A percentile compares a stretch with the other conserved stretches of the same genome.
Evolutionary conservation across 2,797 vertebrate species (phyloP).

Genomic region (Picus viridis): DNA sequence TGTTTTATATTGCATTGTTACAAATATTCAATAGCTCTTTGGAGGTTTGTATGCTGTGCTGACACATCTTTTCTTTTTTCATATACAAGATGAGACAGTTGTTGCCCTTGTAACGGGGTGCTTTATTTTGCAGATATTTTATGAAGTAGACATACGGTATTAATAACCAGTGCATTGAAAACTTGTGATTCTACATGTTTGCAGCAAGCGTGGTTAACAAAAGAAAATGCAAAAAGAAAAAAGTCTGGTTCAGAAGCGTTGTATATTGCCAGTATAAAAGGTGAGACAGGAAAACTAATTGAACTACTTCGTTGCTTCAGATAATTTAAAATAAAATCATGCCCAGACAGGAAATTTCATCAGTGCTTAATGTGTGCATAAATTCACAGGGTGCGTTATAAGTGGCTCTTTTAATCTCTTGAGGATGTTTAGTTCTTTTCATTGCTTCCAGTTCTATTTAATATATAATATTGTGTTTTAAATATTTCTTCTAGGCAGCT

Average conservation of each 20-base stretch:
- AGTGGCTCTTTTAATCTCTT: neutral
- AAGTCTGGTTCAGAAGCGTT: constrained; percentile 70
- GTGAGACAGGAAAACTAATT: constrained; percentile 76
- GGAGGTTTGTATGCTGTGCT: constrained; percentile 77
- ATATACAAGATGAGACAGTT: constrained; percentile 73
- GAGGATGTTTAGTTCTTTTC: neutral
- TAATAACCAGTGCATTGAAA: constrained; percentile 81
- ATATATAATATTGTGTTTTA: neutral
- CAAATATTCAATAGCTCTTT: constrained; percentile 73
- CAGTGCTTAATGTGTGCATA: constrained; percentile 55
- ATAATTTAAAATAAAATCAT: constrained; percentile 73
- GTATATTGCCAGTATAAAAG: constrained; percentile 74
- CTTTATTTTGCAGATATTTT: constrained; percentile 89
- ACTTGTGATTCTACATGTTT: constrained; percentile 79
- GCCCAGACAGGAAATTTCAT: constrained; percentile 45
- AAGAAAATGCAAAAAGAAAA: constrained; percentile 6
- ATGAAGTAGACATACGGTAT: constrained; percentile 82
- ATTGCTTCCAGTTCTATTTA: neutral
- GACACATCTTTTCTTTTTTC: constrained; percentile 70
- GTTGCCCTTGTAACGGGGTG: constrained; percentile 86
- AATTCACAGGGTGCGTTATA: neutral
- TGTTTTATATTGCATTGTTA: constrained; percentile 77
- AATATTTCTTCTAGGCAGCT: neutral
- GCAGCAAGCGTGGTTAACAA: constrained; percentile 77
- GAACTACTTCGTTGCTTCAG: constrained; percentile 83